phyloP scores from a whole-genome alignment of 2,888 invertebrate species.

The Pseudococcus jackbeardsleyi region DNA sequence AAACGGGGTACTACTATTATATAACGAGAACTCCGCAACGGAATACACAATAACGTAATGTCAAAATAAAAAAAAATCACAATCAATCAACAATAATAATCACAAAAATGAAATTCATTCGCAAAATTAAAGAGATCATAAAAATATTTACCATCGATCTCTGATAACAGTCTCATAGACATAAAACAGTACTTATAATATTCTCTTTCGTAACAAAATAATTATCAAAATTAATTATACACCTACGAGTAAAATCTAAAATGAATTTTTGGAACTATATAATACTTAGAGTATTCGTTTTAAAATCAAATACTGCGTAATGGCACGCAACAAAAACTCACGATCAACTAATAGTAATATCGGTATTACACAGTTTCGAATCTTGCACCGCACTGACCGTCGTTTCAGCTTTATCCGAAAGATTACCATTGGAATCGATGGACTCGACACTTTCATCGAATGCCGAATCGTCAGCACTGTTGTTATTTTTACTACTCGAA shows the following conservation, averaged over 20 bases:
- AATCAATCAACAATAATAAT: constrained; percentile 56
- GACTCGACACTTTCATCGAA: constrained; percentile 61
- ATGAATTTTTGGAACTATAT: constrained; percentile 21
- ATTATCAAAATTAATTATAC: constrained; percentile 16
- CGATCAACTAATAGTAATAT: constrained; percentile 53
- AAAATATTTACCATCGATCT: constrained; percentile 37
- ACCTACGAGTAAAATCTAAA: constrained; percentile 20
- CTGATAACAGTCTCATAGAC: constrained; percentile 60
- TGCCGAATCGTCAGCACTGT: constrained; percentile 47
- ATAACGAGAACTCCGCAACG: background rate
- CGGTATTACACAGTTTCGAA: constrained; percentile 41
- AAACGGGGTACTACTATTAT: background rate
- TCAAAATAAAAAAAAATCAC: constrained; percentile 29
- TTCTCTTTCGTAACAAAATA: constrained; percentile 35
- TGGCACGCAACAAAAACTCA: background rate
- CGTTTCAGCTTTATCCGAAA: constrained; percentile 52
- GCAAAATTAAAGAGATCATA: constrained; percentile 60
- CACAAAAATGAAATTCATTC: constrained; percentile 36
- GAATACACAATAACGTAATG: constrained; percentile 52
- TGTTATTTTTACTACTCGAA: background rate
- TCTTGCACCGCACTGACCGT: constrained; percentile 54
- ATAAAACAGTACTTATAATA: constrained; percentile 9
- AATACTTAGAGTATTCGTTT: constrained; percentile 39
- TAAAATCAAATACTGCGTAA: background rate
- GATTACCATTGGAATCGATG: constrained; percentile 51